Percentiles rank a stretch among this genome's conserved stretches.
Evolutionary conservation across 2,888 invertebrate species (phyloP).

Genomic region (Podabrus alpinus): DNA sequence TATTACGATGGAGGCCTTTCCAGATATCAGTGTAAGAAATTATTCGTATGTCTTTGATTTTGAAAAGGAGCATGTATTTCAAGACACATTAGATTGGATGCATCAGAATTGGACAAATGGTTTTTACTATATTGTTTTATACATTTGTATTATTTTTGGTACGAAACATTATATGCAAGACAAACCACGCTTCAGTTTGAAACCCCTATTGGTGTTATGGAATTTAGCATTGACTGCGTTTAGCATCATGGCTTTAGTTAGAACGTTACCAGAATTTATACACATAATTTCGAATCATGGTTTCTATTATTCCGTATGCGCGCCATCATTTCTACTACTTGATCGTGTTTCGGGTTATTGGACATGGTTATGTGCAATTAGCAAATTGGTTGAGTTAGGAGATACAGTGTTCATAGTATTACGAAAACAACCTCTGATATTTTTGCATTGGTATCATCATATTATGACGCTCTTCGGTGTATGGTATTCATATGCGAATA

Average conservation of each 20-base stretch:
- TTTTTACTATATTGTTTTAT: slow-evolving; percentile 83
- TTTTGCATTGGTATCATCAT: slow-evolving; percentile 97
- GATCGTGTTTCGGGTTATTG: slow-evolving; percentile 95
- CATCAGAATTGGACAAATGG: slow-evolving; percentile 93
- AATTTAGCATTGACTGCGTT: slow-evolving; percentile 90
- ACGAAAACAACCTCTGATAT: slow-evolving; percentile 90
- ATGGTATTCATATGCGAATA: slow-evolving; percentile 91
- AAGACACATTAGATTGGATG: slow-evolving; percentile 92
- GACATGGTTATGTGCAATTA: slow-evolving; percentile 96
- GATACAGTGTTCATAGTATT: slow-evolving; percentile 94
- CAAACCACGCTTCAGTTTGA: slow-evolving; percentile 86
- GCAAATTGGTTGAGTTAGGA: slow-evolving; percentile 94
- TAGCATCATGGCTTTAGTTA: slow-evolving; percentile 89
- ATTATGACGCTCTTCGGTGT: slow-evolving; percentile 92
- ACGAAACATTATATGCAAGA: slow-evolving; percentile 93
- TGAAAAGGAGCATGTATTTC: slow-evolving; percentile 91
- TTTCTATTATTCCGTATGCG: slow-evolving; percentile 93
- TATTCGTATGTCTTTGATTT: slow-evolving; percentile 83
- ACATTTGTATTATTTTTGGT: slow-evolving; percentile 92
- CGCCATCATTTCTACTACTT: slow-evolving; percentile 90
- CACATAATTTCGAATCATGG: slow-evolving; percentile 89
- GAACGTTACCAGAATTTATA: slow-evolving; percentile 92
- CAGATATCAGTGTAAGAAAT: slow-evolving; percentile 9
- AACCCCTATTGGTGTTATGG: slow-evolving; percentile 88
- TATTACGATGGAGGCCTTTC: neutral